Evolutionary conservation across 1,140 invertebrate genomes (phyloP).

Genomic region (Drosophila willistoni): DNA sequence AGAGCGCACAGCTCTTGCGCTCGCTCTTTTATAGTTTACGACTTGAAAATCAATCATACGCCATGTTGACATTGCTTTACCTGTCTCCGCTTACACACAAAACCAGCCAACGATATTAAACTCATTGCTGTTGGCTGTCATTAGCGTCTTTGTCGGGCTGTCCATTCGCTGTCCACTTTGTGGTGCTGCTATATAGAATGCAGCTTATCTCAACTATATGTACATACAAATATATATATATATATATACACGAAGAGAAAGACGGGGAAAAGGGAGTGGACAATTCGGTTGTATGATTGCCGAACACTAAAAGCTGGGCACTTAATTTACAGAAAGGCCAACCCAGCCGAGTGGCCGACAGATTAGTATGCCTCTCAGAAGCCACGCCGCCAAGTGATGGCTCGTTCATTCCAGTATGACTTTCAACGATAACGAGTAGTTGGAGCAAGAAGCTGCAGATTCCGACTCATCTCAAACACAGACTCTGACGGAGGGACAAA

Average conservation of each 20-base stretch:
- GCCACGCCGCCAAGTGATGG: slow-evolving; percentile 5
- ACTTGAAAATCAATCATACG: slow-evolving; percentile 78
- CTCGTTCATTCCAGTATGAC: slow-evolving; percentile 57
- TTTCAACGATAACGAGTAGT: slow-evolving; percentile 67
- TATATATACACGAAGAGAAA: not conserved
- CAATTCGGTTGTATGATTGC: slow-evolving; percentile 26
- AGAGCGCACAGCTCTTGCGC: not conserved
- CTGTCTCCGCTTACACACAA: slow-evolving; percentile 55
- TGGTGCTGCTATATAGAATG: slow-evolving; percentile 12
- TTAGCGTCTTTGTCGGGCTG: slow-evolving; percentile 44
- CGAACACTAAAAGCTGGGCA: slow-evolving; percentile 23
- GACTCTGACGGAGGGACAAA: slow-evolving; percentile 62
- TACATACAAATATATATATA: not conserved
- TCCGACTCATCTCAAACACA: slow-evolving; percentile 21
- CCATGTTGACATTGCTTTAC: slow-evolving; percentile 63
- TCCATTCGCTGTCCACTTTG: slow-evolving; percentile 54
- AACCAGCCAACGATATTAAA: slow-evolving; percentile 57
- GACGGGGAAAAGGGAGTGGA: not conserved
- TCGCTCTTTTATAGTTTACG: slow-evolving; percentile 58
- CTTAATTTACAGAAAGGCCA: slow-evolving; percentile 47
- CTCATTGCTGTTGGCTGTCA: slow-evolving; percentile 72
- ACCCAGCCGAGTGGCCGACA: slow-evolving; percentile 31
- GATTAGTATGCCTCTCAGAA: slow-evolving; percentile 69
- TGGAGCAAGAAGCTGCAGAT: slow-evolving; percentile 14
- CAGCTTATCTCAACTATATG: slow-evolving; percentile 32